A percentile compares a stretch with the other conserved stretches of the same genome.
phyloP scores from a whole-genome alignment of 2,797 vertebrate genomes.

The Cichlasoma orientale region DNA sequence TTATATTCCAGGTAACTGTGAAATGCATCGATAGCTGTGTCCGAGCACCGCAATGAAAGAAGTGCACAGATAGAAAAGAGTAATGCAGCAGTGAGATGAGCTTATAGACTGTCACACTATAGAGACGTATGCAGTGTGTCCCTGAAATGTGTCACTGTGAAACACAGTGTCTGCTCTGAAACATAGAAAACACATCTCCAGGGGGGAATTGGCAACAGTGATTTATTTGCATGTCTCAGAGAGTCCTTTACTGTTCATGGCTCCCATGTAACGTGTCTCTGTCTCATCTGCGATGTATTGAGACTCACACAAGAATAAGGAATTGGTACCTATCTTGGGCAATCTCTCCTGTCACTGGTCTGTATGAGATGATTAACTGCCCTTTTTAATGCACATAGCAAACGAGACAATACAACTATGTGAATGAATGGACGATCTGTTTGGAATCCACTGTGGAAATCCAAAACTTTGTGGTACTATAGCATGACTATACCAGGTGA shows the following conservation, averaged over 20 bases:
- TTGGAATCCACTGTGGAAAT: not conserved
- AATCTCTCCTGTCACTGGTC: slow-evolving; percentile 34
- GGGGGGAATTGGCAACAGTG: slow-evolving; percentile 51
- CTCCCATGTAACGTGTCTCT: slow-evolving; percentile 25
- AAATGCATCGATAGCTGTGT: slow-evolving; percentile 5
- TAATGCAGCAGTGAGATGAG: slow-evolving; percentile 8
- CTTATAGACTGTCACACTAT: slow-evolving; percentile 44
- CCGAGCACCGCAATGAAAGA: slow-evolving; percentile 4
- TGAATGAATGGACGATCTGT: not conserved
- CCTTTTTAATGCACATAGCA: slow-evolving; percentile 43
- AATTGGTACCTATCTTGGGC: slow-evolving; percentile 40
- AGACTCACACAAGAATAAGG: slow-evolving; percentile 8
- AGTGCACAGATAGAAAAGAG: not conserved
- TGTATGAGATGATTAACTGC: slow-evolving; percentile 54
- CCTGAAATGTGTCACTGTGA: slow-evolving; percentile 60
- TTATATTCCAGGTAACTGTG: slow-evolving; percentile 16
- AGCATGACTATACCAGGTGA: not conserved
- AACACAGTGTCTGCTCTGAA: slow-evolving; percentile 49
- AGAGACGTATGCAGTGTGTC: slow-evolving; percentile 36
- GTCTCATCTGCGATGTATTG: slow-evolving; percentile 50
- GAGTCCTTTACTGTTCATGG: slow-evolving; percentile 29
- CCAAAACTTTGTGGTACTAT: not conserved
- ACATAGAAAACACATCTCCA: slow-evolving; percentile 33
- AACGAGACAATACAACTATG: slow-evolving; percentile 11
- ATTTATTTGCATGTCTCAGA: slow-evolving; percentile 63